A percentile compares a stretch with the other conserved stretches of the same genome.
phyloP scores from a whole-genome alignment of 2,888 invertebrate genomes.

The Drosophila tanythrix region DNA sequence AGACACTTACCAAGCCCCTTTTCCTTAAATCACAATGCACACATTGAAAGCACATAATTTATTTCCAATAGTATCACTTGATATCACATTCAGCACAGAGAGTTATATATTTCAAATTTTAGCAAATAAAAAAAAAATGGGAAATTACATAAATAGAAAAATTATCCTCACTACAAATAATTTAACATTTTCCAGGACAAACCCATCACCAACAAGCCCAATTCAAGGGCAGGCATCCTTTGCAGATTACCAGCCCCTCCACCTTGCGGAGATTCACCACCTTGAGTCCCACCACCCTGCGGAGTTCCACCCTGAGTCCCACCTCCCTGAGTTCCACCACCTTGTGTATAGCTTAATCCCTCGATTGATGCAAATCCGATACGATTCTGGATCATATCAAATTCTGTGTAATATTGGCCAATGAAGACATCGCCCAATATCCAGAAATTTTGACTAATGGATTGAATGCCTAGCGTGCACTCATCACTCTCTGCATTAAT shows the following conservation, averaged over 20 bases:
- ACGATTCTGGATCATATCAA: constrained; percentile 93
- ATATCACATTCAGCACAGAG: constrained; percentile 20
- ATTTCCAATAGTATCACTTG: constrained; percentile 17
- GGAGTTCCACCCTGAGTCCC: not conserved
- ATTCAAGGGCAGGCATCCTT: constrained; percentile 8
- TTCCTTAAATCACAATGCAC: not conserved
- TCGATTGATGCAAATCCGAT: constrained; percentile 92
- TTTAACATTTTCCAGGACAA: constrained; percentile 4
- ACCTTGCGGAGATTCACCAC: not conserved
- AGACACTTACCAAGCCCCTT: not conserved
- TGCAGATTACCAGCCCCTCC: constrained; percentile 13
- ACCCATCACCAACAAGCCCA: not conserved
- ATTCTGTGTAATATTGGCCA: constrained; percentile 96
- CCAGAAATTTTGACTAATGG: constrained; percentile 91
- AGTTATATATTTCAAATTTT: not conserved
- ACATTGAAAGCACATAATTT: constrained; percentile 1
- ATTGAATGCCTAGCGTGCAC: constrained; percentile 96
- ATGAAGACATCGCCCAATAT: constrained; percentile 98
- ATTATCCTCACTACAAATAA: not conserved
- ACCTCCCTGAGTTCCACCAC: not conserved
- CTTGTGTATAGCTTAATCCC: constrained; percentile 22
- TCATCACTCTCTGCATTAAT: constrained; percentile 85
- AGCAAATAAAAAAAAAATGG: not conserved
- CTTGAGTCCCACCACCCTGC: not conserved
- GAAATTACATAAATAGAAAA: not conserved